Base-by-base conservation (phyloP, 1,140 invertebrate species). In the Hydropsyche tenuis region DNA sequence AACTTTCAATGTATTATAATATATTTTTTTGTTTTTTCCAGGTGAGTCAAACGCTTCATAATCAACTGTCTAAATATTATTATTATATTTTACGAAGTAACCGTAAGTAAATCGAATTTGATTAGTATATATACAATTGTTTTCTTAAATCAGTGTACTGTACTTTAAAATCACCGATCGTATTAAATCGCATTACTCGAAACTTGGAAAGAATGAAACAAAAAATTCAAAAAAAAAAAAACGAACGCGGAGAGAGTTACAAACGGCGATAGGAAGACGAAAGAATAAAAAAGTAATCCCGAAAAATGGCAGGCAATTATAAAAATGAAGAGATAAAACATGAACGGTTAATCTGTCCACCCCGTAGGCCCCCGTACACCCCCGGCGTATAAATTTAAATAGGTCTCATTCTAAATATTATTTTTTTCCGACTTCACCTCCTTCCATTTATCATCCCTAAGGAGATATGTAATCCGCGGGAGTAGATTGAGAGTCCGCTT, bases 311-410 rank as follows among this genome's bases (percentile, higher is more conserved):
- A 77, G 75, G 75, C 75, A 77, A 77, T 77, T 77, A 77, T 77
- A 77, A 77, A 75, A 77, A 77, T 77, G 75, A 77, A 77, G 75
- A 77, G 75, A 77, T 77, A 77, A 77, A 77, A 74, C 73, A 77
- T 74, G 75, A 74, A 73, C 75, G 75, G 75, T 77, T 76, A 77
- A 77, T 77, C 75, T 77, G 75, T 71, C 68, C 56, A 51, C 45
- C 68, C 56, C 27, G 14, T n/a, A 12, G 6, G 22, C 56, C 25
- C 22, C 20, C 46, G 46, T 66, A 60, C 53, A 43, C 51, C 22
- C 66, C 46, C 62, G 37, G 46, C 72, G 60, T 65, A 69, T 69
- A 73, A 73, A 77, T 77, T 73, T 77, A 77, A 77, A 77, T 77
- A 77, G 68, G 72, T 72, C 73, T 77, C 75, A 60, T 73, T 76